phyloP scores from a whole-genome alignment of 2,888 invertebrate genomes.

The Caenorhabditis uteleia region DNA sequence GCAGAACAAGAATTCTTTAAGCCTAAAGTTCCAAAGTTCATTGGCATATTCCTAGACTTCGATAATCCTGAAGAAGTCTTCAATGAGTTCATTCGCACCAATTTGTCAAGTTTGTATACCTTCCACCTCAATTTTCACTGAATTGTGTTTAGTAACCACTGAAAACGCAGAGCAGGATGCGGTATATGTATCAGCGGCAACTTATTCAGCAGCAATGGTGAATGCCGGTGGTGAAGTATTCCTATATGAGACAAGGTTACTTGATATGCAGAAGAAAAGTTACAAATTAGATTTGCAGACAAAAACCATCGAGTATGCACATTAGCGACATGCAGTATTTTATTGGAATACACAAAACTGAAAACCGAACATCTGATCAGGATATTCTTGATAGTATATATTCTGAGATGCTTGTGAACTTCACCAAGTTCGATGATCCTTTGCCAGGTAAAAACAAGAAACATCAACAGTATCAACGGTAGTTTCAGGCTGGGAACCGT shows the following conservation, averaged over 20 bases:
- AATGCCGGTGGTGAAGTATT: conserved; percentile 17
- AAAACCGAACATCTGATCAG: conserved; percentile 14
- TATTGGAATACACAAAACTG: conserved; percentile 22
- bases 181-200: conserved; percentile 10
- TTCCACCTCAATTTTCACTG: no score
- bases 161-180: no score
- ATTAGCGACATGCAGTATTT: conserved; percentile 29
- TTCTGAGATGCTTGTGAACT: conserved; percentile 16
- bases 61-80: no score
- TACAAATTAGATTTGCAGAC: conserved; percentile 12
- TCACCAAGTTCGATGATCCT: conserved; percentile 16
- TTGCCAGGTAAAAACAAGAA: conserved; percentile 16
- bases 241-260: conserved; percentile 2
- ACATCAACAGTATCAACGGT: no score
- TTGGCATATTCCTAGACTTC: no score
- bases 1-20: no score
- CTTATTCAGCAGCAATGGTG: conserved; percentile 4
- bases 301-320: conserved; percentile 13
- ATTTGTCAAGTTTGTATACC: no score
- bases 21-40: no score
- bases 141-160: no score
- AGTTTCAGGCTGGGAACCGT: conserved; percentile 19
- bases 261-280: no score
- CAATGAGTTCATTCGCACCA: no score
- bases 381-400: conserved; percentile 25